These are phyloP conservation scores for Papilio gigon DNA, from an alignment of 2,888 invertebrate genomes.

Conservation along the genomic window DNA sequence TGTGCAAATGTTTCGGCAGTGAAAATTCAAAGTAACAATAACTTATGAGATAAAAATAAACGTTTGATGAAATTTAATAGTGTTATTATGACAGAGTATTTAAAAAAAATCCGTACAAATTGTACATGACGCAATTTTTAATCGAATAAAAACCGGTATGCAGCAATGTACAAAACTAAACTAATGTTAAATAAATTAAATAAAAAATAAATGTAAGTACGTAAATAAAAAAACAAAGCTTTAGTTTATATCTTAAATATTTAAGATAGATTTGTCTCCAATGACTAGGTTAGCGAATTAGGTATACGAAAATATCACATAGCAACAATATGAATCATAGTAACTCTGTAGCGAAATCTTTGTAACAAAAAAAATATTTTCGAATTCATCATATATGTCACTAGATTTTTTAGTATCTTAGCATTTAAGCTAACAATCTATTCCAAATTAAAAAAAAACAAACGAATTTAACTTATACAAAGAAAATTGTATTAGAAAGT, in stretches of 20 bases:
- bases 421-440: background rate
- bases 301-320: conserved; percentile 60
- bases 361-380: conserved; percentile 1
- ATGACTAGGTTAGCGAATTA: conserved; percentile 67
- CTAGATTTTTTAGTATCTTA: background rate
- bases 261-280: conserved; percentile 54
- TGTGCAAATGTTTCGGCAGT: background rate
- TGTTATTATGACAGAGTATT: conserved; percentile 28
- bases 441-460: background rate
- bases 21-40: conserved; percentile 14
- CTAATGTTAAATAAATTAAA: conserved; percentile 38
- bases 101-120: conserved; percentile 51
- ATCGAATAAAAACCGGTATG: conserved; percentile 65
- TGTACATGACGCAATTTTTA: conserved; percentile 64
- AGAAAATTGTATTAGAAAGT: background rate
- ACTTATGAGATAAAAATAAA: conserved; percentile 30
- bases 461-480: background rate
- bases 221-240: conserved; percentile 61
- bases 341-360: conserved; percentile 34
- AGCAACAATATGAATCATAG: conserved; percentile 44
- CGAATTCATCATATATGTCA: background rate
- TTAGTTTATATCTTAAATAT: conserved; percentile 49
- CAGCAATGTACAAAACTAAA: conserved; percentile 56
- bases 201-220: conserved; percentile 38
- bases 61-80: conserved; percentile 22